Conservation (phyloP, 1,140 invertebrate genomes). For the Ditylenchus dipsaci region DNA sequence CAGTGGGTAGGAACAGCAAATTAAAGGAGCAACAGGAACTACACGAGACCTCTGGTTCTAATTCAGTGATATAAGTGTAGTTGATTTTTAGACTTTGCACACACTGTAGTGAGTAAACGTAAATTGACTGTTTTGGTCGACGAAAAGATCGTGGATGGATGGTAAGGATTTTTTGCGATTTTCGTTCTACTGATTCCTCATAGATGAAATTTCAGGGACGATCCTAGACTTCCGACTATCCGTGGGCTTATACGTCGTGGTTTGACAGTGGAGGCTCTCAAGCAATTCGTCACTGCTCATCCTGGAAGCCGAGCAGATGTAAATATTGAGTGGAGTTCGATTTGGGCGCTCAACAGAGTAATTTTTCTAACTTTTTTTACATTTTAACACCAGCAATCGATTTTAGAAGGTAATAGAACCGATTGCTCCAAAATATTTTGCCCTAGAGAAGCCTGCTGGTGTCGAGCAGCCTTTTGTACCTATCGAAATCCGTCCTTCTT, state of each 20-base stretch:
- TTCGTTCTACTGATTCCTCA: too few relatives aligned
- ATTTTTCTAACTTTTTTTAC: too few relatives aligned
- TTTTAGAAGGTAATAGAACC: conserved; percentile 93
- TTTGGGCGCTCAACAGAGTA: conserved; percentile 99
- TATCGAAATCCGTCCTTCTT: conserved; percentile 7
- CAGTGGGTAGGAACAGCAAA: too few relatives aligned
- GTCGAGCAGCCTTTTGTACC: not conserved
- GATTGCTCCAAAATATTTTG: conserved; percentile 82
- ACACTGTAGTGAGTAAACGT: conserved; percentile 92
- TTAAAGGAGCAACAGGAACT: too few relatives aligned
- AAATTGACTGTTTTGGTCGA: conserved; percentile 92
- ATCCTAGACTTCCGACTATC: conserved; percentile 96
- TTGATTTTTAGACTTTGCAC: conserved; percentile 69
- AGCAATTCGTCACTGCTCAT: conserved; percentile 97
- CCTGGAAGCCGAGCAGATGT: conserved; percentile 93
- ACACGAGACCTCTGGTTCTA: too few relatives aligned
- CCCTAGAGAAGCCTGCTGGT: conserved; percentile 63
- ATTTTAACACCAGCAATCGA: too few relatives aligned
- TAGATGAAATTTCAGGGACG: conserved; percentile 69
- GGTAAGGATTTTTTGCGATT: conserved; percentile 69
- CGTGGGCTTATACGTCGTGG: conserved; percentile 87
- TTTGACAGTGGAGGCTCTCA: conserved; percentile 91
- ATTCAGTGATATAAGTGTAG: too few relatives aligned
- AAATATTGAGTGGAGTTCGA: conserved; percentile 99
- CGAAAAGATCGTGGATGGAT: conserved; percentile 85